Evolutionary conservation across 2,113 vertebrate genomes (phyloP).

Genomic region (Thermophis baileyi): DNA sequence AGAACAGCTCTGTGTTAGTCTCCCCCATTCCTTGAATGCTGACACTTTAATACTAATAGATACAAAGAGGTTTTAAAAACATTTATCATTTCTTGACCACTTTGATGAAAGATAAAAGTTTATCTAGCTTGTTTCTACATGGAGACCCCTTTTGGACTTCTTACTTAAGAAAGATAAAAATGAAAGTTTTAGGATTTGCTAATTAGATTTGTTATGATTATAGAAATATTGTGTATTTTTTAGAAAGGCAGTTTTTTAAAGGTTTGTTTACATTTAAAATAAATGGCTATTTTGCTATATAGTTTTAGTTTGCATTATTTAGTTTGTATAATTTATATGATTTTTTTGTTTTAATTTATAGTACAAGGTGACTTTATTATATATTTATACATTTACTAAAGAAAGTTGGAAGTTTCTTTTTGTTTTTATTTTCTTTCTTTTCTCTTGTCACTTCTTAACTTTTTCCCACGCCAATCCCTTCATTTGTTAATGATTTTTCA

Average conservation of each 20-base stretch:
- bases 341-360: not conserved
- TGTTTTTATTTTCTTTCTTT: not conserved
- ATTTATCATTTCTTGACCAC: not conserved
- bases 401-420: not conserved
- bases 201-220: not conserved
- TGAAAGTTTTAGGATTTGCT: not conserved
- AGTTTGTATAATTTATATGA: not conserved
- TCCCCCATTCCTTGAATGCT: not conserved
- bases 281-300: not conserved
- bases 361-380: not conserved
- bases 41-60: not conserved
- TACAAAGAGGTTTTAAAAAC: not conserved
- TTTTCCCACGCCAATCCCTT: not conserved
- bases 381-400: not conserved
- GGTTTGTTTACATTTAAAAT: not conserved
- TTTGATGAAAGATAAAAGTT: not conserved
- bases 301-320: not conserved
- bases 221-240: not conserved
- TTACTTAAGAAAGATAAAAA: not conserved
- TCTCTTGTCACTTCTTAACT: not conserved
- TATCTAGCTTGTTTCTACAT: not conserved
- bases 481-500: not conserved
- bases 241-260: not conserved
- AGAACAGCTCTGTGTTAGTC: not conserved
- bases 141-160: not conserved